Percentiles rank a stretch among this genome's conserved stretches.
phyloP scores from a whole-genome alignment of 1,140 invertebrate genomes.

The Macrostomum lignano region DNA sequence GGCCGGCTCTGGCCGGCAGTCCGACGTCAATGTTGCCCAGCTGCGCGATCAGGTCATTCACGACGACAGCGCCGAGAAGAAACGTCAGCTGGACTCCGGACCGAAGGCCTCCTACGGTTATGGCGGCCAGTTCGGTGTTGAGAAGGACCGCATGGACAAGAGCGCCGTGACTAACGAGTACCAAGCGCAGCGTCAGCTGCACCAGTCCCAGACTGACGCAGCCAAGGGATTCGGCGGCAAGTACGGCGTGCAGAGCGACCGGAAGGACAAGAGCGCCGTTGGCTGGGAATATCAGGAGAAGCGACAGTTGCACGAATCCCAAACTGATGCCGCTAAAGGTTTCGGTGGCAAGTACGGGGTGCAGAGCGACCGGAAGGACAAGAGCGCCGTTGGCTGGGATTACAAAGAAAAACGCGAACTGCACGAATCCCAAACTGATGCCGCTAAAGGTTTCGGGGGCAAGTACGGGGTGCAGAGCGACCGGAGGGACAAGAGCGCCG shows the following conservation, averaged over 20 bases:
- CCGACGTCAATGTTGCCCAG: no score
- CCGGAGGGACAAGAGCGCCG: no score
- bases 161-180: conserved; percentile 41
- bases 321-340: conserved; percentile 48
- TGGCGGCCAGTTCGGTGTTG: conserved; percentile 19
- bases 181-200: conserved; percentile 31
- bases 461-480: no score
- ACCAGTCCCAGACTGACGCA: conserved; percentile 35
- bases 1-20: conserved; percentile 43
- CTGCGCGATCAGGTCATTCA: conserved; percentile 44
- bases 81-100: conserved; percentile 42
- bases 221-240: conserved; percentile 59
- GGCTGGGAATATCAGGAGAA: conserved; percentile 30
- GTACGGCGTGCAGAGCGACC: conserved; percentile 54
- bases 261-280: conserved; percentile 38
- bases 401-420: conserved; percentile 18
- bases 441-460: no score
- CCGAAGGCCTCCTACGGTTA: conserved; percentile 34
- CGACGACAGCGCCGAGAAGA: conserved; percentile 42
- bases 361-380: conserved; percentile 45
- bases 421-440: conserved; percentile 19
- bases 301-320: conserved; percentile 41
- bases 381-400: conserved; percentile 30
- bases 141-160: conserved; percentile 11
- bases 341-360: conserved; percentile 60